A percentile compares a stretch with the other conserved stretches of the same genome.
Evolutionary conservation across 1,140 invertebrate species (phyloP).

Genomic region (fruit fly (Drosophila melanogaster)): DNA sequence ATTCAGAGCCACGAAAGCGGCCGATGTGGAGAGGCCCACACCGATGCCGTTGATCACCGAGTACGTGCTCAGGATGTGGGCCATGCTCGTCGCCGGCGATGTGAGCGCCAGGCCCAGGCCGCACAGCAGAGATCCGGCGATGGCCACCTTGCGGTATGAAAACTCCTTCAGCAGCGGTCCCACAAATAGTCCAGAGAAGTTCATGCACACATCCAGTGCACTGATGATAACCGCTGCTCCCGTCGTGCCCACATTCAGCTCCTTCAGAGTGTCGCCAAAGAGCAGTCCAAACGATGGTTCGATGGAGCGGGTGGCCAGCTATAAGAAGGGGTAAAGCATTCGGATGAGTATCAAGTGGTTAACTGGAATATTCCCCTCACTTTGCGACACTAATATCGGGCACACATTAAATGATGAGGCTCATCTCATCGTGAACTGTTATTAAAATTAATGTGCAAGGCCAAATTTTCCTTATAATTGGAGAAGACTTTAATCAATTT

Average conservation of each 20-base stretch:
- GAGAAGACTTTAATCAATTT: too few relatives aligned
- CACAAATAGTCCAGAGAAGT: constrained; percentile 91
- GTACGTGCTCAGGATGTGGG: constrained; percentile 90
- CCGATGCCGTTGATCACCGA: constrained; percentile 91
- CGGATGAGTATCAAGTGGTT: neutral
- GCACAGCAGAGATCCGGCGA: constrained; percentile 88
- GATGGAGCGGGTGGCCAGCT: constrained; percentile 90
- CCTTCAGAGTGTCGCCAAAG: constrained; percentile 89
- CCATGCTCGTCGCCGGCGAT: constrained; percentile 89
- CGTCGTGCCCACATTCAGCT: constrained; percentile 89
- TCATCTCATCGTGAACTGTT: too few relatives aligned
- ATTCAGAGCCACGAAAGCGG: constrained; percentile 90
- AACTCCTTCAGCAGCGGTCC: constrained; percentile 90
- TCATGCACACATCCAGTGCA: constrained; percentile 89
- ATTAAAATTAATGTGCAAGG: too few relatives aligned
- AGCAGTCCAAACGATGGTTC: constrained; percentile 91
- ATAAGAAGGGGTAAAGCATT: constrained; percentile 70
- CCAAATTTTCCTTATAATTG: too few relatives aligned
- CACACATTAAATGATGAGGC: too few relatives aligned
- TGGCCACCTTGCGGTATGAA: constrained; percentile 90
- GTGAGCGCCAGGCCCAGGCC: constrained; percentile 88
- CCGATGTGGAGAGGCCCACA: constrained; percentile 89
- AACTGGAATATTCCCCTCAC: neutral
- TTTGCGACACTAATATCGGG: neutral
- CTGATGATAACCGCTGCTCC: constrained; percentile 90